These are phyloP conservation scores for Etheostoma perlongum DNA, from an alignment of 2,797 vertebrate species.

Conservation along the genomic window DNA sequence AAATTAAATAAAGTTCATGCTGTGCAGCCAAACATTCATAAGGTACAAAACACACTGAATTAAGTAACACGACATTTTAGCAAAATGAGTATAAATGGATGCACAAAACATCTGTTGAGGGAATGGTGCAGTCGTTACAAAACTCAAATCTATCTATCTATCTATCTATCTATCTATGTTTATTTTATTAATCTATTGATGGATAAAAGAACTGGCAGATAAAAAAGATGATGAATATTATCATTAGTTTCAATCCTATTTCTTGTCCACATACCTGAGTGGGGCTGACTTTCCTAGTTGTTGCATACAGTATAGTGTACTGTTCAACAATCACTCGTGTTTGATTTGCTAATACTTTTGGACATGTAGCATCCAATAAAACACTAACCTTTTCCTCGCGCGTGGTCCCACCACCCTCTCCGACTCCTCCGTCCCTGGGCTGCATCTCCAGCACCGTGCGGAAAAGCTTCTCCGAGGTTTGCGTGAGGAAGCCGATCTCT, in stretches of 20 bases:
- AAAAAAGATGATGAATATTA: neutral
- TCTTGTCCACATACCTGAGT: neutral
- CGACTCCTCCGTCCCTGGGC: conserved; percentile 82
- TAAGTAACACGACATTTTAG: neutral
- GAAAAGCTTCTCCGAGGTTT: conserved; percentile 94
- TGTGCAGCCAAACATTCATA: neutral
- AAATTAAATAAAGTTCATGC: too few species aligned
- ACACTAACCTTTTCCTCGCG: conserved; percentile 89
- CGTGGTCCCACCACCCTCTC: conserved; percentile 77
- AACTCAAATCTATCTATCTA: too few species aligned
- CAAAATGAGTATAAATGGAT: neutral
- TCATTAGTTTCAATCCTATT: too few species aligned
- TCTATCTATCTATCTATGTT: too few species aligned
- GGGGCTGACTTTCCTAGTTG: neutral
- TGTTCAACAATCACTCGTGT: neutral
- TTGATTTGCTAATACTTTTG: neutral
- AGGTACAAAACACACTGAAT: neutral
- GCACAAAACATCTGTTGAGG: neutral
- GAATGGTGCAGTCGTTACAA: neutral
- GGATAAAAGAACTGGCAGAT: neutral
- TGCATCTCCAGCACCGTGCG: conserved; percentile 92
- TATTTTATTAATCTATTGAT: neutral
- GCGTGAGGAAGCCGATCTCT: conserved; percentile 94
- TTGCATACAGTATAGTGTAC: neutral
- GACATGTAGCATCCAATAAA: neutral